Evolutionary conservation across 2,797 vertebrate genomes (phyloP), one percentile per base, ranked within the genome.

Genomic region (Typhlichthys eigenmanni): DNA sequence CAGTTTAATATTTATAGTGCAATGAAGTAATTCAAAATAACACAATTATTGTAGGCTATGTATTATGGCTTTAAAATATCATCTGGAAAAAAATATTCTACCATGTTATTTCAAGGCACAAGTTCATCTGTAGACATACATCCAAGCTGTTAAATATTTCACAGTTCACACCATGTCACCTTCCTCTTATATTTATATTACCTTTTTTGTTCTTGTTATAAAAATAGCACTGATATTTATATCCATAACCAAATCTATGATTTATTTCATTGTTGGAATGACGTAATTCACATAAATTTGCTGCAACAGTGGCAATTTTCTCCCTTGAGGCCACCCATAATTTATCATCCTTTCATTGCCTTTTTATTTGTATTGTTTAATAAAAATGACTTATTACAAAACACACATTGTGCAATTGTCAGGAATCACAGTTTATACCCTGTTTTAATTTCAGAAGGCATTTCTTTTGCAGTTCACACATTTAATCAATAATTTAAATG

Each of bases 381-480:
- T 61, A 55, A 45, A 38, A 46, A 53, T 8, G 46, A 47, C 24
- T 78, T 7, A 52, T 52, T 45, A 62, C 34, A 62, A 64, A 58
- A 58, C 29, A 69, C 62, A 64, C 65, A 71, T 68, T 85, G 79
- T 88, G 80, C 82, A 85, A 74, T 66, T 63, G n/a, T 64, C 75
- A 78, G 71, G 75, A 54, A 11, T 84, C 60, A 69, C 66, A 75
- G 70, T 72, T 68, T 70, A 81, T 74, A 83, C 83, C 78, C 80
- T 81, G 76, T 74, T 79, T 24, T 69, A 55, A 56, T 68, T 34
- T 68, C 52, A 1, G 46, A 55, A 60, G 48, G 66, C 16, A n/a
- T 70, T 77, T 64, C 50, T 71, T 82, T 85, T 85, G 66, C 80
- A 87, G 74, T 78, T 80, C 73, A 13, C 48, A 13, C 47, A 80